Base-by-base conservation (phyloP, 1,140 invertebrate species). In the Drosophila saltans region DNA sequence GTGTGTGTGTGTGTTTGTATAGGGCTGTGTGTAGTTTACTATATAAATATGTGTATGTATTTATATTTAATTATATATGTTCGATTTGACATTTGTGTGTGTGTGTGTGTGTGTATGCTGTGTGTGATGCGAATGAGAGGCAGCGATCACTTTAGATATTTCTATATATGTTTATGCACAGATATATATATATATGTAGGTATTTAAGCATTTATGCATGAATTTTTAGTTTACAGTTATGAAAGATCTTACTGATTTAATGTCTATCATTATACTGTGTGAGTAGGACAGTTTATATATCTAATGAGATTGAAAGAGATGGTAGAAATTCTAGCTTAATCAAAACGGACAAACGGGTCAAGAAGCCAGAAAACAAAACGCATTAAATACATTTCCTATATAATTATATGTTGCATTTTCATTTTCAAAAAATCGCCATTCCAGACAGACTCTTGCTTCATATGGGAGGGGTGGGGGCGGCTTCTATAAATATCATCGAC, bases 291-390 rank as follows among this genome's bases (percentile, higher is more conserved):
- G 62, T 60, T 36, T 56, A 30, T 30, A 16, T 33, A 60, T 41
- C 33, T 60, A 65, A 76, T 63, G 56, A 76, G 69, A 76, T 39
- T 66, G 74, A 76, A 57, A 59, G 73, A 70, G 65, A 76, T 56
- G 66, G 66, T 71, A 74, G 45, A 24, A 52, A 7, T 52, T 26
- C 21, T 52, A 52, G 21, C 2, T 52, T 3, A 52, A 26, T 24
- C 7, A 26, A 52, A 52, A 52, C 45, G 45, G 45, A 43, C 41
- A 43, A 43, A n/a, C 41, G 4, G 3, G 8, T 36, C 3, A 7
- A 36, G n/a, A 40, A 11, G 39, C 39, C 11, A 11, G 9, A 43
- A 73, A 73, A 69, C 30, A 43, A 43, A 55, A 41, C 24, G 36
- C 56, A 36, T 45, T 40, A 9, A 4, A 26, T 52, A 52, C 45